phyloP scores from a whole-genome alignment of 2,797 vertebrate species.

The Glyptemys insculpta region DNA sequence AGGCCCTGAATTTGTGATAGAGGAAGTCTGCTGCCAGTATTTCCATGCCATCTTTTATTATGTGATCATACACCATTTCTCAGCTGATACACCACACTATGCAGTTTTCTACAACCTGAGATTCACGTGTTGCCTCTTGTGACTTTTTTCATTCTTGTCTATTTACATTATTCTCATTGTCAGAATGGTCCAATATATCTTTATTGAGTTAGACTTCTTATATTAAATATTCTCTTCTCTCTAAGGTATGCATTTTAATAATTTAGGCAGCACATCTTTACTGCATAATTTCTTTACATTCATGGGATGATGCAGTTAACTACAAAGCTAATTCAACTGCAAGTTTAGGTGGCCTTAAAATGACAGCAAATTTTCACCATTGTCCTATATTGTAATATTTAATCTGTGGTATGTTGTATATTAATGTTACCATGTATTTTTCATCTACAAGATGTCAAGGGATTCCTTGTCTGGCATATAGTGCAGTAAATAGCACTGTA shows the following conservation, averaged over 20 bases:
- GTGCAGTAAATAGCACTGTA: neutral
- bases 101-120: neutral
- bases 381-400: neutral
- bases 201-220: slow-evolving; percentile 35
- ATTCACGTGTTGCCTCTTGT: neutral
- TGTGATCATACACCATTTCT: neutral
- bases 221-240: slow-evolving; percentile 7
- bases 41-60: neutral
- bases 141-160: neutral
- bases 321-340: slow-evolving; percentile 40
- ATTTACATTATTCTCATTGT: slow-evolving; percentile 41
- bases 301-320: neutral
- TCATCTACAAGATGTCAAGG: neutral
- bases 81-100: neutral
- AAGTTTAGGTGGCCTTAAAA: slow-evolving; percentile 33
- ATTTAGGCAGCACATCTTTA: slow-evolving; percentile 48
- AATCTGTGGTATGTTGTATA: neutral
- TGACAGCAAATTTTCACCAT: neutral
- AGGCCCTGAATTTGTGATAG: neutral
- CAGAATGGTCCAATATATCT: slow-evolving; percentile 56
- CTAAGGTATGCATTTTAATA: slow-evolving; percentile 61
- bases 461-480: neutral
- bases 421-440: neutral
- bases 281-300: slow-evolving; percentile 56
- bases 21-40: neutral